Evolutionary conservation across 2,797 vertebrate genomes (phyloP).

Genomic region (Myotis pilosus): DNA sequence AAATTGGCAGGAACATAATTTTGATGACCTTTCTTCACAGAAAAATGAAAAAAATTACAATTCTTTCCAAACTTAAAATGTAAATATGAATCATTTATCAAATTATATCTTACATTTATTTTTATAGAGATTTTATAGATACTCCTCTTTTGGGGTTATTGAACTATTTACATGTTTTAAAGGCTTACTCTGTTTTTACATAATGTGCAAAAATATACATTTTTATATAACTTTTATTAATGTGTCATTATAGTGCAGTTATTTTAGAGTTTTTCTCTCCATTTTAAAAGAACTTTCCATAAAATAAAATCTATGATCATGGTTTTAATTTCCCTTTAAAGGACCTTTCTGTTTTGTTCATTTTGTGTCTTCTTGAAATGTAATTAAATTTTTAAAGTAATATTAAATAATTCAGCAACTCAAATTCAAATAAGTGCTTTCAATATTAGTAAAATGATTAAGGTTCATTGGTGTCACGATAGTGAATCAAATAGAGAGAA

Average conservation of each 20-base stretch:
- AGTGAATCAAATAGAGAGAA: not conserved
- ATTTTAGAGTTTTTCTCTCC: not conserved
- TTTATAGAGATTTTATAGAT: not conserved
- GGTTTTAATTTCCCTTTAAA: not conserved
- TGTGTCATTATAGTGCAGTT: not conserved
- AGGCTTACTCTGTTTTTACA: not conserved
- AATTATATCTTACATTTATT: not conserved
- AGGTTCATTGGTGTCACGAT: not conserved
- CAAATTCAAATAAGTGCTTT: constrained; percentile 17
- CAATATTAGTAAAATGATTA: constrained; percentile 8
- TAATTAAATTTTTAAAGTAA: constrained; percentile 15
- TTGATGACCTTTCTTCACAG: not conserved
- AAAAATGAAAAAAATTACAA: not conserved
- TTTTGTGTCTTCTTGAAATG: not conserved
- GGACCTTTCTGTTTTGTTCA: not conserved
- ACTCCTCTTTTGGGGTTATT: not conserved
- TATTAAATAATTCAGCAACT: constrained; percentile 18
- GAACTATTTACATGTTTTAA: not conserved
- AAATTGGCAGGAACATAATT: not conserved
- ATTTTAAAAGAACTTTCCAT: not conserved
- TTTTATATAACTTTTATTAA: not conserved
- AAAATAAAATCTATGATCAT: constrained; percentile 19
- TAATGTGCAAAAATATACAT: too few relatives aligned
- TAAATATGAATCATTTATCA: not conserved
- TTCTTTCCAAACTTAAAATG: not conserved